Conservation (phyloP, 1,140 invertebrate genomes). For the Aphelinus atriplicis region DNA sequence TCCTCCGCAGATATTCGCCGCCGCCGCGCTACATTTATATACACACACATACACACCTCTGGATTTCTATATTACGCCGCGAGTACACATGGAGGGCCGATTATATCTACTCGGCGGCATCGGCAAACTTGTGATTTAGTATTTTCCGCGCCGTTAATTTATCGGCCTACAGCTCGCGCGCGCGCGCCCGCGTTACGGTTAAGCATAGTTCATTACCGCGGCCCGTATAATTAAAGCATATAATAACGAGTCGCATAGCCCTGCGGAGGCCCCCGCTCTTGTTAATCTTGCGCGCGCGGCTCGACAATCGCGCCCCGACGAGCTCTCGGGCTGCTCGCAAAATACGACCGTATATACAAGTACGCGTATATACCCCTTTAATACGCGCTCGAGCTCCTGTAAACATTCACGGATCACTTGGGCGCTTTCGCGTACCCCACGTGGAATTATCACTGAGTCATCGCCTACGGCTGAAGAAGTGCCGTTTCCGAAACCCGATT, state of each 20-base stretch:
- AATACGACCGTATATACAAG: too few relatives aligned
- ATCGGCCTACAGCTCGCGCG: constrained; percentile 47
- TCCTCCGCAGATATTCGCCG: not conserved
- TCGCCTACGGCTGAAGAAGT: too few relatives aligned
- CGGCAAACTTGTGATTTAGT: constrained; percentile 65
- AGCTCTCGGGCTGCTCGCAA: constrained; percentile 28
- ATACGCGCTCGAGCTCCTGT: constrained; percentile 28
- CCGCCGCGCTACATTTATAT: not conserved
- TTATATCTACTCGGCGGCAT: constrained; percentile 63
- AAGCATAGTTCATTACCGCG: constrained; percentile 65
- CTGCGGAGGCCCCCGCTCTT: constrained; percentile 58
- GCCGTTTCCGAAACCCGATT: too few relatives aligned
- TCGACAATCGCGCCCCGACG: constrained; percentile 44
- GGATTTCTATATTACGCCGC: not conserved
- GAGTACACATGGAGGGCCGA: constrained; percentile 44
- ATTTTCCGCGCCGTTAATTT: constrained; percentile 65
- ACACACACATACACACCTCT: not conserved
- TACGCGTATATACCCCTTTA: too few relatives aligned
- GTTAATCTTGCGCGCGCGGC: constrained; percentile 55
- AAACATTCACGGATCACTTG: too few relatives aligned
- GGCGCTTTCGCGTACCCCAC: too few relatives aligned
- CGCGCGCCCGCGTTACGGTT: constrained; percentile 59
- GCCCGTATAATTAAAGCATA: constrained; percentile 64
- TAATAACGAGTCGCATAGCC: constrained; percentile 62
- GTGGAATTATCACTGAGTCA: too few relatives aligned